Conservation (phyloP, 2,113 vertebrate genomes). For the Sylvia atricapilla region DNA sequence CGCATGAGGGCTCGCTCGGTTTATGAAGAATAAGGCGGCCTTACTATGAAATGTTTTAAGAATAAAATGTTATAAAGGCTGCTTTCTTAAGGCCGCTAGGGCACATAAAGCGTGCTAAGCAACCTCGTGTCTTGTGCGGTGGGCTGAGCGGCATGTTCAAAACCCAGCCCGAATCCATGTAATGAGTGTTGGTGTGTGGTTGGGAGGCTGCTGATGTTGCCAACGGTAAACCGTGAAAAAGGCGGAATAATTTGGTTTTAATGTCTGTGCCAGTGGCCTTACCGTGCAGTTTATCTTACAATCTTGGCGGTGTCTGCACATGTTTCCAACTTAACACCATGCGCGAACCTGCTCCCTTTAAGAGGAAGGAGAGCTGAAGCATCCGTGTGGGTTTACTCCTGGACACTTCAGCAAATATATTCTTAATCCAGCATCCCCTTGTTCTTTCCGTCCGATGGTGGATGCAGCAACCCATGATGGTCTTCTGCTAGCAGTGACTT, state of each 20-base stretch:
- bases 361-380: background rate
- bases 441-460: background rate
- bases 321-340: background rate
- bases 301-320: background rate
- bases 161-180: background rate
- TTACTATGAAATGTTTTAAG: background rate
- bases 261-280: no score
- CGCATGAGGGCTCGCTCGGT: fast-evolving
- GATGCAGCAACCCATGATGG: fast-evolving
- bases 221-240: background rate
- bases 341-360: background rate
- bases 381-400: fast-evolving
- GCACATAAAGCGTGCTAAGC: background rate
- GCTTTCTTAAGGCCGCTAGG: background rate
- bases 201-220: background rate
- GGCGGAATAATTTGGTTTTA: background rate
- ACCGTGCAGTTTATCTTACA: background rate
- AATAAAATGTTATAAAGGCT: background rate
- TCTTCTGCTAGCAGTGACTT: background rate
- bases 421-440: background rate
- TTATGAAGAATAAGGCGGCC: fast-evolving
- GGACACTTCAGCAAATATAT: background rate
- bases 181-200: fast-evolving
- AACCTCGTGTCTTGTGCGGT: background rate
- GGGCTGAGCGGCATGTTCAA: background rate